phyloP scores from a whole-genome alignment of 2,888 invertebrate genomes.

The Diplazon laetatorius region DNA sequence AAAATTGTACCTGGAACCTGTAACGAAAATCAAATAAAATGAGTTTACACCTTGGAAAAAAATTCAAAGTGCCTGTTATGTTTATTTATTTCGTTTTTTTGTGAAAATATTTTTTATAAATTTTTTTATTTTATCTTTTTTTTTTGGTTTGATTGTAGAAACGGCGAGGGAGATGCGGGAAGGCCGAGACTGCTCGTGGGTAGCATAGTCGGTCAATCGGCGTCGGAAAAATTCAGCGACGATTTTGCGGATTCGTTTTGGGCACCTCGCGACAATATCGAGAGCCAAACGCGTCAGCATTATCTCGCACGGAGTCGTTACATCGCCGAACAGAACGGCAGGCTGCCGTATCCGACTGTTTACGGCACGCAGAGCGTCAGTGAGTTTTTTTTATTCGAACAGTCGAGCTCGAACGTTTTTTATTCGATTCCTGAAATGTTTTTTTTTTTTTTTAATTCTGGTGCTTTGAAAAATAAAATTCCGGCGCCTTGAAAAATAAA shows the following conservation, averaged over 20 bases:
- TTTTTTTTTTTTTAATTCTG: too few relatives aligned
- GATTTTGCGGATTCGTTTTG: conserved; percentile 72
- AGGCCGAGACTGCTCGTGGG: conserved; percentile 73
- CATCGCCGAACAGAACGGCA: conserved; percentile 83
- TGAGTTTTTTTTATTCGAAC: conserved; percentile 73
- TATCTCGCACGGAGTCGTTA: conserved; percentile 85
- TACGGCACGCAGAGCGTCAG: conserved; percentile 77
- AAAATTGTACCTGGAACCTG: conserved; percentile 16
- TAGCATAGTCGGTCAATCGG: conserved; percentile 69
- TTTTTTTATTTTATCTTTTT: conserved; percentile 20
- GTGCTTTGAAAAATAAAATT: too few relatives aligned
- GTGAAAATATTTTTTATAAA: too few relatives aligned
- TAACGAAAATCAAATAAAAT: conserved; percentile 42
- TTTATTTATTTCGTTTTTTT: too few relatives aligned
- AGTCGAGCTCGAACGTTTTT: too few relatives aligned
- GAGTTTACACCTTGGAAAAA: neutral
- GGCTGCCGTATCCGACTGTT: conserved; percentile 78
- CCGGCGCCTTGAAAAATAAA: too few relatives aligned
- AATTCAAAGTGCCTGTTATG: neutral
- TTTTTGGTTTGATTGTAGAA: conserved; percentile 70
- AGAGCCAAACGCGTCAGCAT: conserved; percentile 83
- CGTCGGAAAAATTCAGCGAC: conserved; percentile 72
- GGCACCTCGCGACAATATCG: conserved; percentile 75
- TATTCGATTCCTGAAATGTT: too few relatives aligned
- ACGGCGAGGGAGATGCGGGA: conserved; percentile 72